Conservation (phyloP, 2,888 invertebrate genomes). For the Amitus sp. region DNA sequence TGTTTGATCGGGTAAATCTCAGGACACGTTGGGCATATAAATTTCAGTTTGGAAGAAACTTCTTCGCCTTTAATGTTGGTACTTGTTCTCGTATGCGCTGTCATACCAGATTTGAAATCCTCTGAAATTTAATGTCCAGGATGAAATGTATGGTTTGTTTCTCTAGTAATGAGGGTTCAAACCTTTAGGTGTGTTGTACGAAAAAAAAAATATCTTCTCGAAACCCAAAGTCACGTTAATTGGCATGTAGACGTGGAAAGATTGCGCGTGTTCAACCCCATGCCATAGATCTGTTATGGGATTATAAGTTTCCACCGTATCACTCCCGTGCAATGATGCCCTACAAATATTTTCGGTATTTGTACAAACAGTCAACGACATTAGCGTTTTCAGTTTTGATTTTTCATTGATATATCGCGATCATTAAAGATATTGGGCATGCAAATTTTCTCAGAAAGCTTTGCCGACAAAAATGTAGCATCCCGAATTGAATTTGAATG, state of each 20-base stretch:
- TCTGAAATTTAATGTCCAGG: constrained; percentile 36
- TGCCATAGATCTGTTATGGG: constrained; percentile 74
- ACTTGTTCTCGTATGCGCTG: constrained; percentile 55
- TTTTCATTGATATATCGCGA: no score
- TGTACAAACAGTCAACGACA: no score
- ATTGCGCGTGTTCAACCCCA: constrained; percentile 75
- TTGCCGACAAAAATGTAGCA: constrained; percentile 8
- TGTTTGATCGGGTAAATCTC: constrained; percentile 50
- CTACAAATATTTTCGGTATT: no score
- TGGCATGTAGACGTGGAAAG: constrained; percentile 74
- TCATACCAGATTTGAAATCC: constrained; percentile 55
- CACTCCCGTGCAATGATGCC: constrained; percentile 69
- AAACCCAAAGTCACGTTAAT: constrained; percentile 66
- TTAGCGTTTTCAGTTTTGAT: no score
- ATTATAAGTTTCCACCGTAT: constrained; percentile 69
- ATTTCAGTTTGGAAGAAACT: constrained; percentile 43
- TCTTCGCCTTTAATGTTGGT: constrained; percentile 53
- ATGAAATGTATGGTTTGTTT: background rate
- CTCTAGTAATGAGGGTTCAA: background rate
- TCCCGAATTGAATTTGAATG: no score
- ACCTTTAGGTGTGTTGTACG: constrained; percentile 59
- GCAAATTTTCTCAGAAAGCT: no score
- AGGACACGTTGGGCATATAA: constrained; percentile 51
- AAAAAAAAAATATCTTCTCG: constrained; percentile 54
- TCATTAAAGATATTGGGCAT: no score